Evolutionary conservation across 2,888 invertebrate genomes (phyloP).

Genomic region (Papilio gigon): DNA sequence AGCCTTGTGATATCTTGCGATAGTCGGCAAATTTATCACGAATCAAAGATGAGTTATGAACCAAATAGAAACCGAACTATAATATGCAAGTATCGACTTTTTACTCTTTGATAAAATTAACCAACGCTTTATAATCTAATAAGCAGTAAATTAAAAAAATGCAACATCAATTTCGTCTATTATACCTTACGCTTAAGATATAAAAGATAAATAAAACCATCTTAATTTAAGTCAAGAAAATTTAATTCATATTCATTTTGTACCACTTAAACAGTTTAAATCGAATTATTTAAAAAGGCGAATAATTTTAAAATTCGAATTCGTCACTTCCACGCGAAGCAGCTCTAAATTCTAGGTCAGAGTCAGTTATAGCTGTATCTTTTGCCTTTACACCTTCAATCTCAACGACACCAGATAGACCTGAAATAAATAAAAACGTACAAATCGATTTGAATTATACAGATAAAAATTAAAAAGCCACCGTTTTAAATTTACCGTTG

Average conservation of each 20-base stretch:
- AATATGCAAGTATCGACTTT: not conserved
- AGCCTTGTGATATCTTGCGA: slow-evolving; percentile 43
- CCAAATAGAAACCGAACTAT: not conserved
- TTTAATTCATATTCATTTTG: slow-evolving; percentile 1
- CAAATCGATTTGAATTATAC: not conserved
- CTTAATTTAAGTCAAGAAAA: not conserved
- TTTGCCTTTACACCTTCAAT: not conserved
- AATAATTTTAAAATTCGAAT: slow-evolving; percentile 62
- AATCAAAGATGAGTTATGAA: slow-evolving; percentile 7
- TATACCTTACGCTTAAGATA: not conserved
- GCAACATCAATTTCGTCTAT: not conserved
- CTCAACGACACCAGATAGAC: not conserved
- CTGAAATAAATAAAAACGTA: slow-evolving; percentile 17
- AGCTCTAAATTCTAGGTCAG: slow-evolving; percentile 44
- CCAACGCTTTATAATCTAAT: too few relatives aligned
- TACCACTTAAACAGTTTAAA: not conserved
- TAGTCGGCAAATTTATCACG: slow-evolving; percentile 3
- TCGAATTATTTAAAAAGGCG: not conserved
- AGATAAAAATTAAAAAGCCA: not conserved
- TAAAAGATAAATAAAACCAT: not conserved
- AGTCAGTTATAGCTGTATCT: not conserved
- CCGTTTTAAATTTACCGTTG: slow-evolving; percentile 13
- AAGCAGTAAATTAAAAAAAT: too few relatives aligned
- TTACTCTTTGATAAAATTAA: not conserved
- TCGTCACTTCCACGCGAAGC: slow-evolving; percentile 63